phyloP scores from a whole-genome alignment of 2,888 invertebrate species.

The Tholera decimalis region DNA sequence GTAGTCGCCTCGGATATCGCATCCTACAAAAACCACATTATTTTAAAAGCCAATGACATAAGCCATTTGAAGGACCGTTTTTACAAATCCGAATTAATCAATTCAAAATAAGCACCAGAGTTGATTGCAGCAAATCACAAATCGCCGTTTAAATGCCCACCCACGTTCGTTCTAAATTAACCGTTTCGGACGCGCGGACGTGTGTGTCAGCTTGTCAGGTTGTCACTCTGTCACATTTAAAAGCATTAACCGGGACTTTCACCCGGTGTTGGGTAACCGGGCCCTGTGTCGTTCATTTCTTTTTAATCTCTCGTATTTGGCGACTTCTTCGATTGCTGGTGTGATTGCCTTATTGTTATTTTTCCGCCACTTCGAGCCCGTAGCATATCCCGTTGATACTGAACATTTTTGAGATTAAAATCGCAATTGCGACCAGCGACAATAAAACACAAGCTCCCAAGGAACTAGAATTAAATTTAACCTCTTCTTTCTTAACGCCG shows the following conservation, averaged over 20 bases:
- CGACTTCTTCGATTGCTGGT: slow-evolving; percentile 50
- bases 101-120: slow-evolving; percentile 57
- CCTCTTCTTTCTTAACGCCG: no score
- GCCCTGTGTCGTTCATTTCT: slow-evolving; percentile 59
- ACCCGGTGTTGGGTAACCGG: slow-evolving; percentile 86
- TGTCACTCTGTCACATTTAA: slow-evolving; percentile 86
- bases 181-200: slow-evolving; percentile 87
- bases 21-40: not conserved
- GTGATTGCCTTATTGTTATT: slow-evolving; percentile 22
- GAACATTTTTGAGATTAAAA: not conserved
- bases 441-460: no score
- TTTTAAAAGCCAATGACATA: not conserved
- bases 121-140: slow-evolving; percentile 67
- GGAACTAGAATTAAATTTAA: no score
- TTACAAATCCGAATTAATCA: slow-evolving; percentile 54
- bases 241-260: slow-evolving; percentile 83
- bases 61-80: not conserved
- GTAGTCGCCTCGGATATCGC: no score
- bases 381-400: not conserved
- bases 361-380: not conserved
- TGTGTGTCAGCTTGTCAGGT: slow-evolving; percentile 87
- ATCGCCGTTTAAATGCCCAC: slow-evolving; percentile 71
- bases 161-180: slow-evolving; percentile 81
- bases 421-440: no score
- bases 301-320: slow-evolving; percentile 65